Evolutionary conservation across 2,797 vertebrate species (phyloP).

Genomic region (Setipinna tenuifilis): DNA sequence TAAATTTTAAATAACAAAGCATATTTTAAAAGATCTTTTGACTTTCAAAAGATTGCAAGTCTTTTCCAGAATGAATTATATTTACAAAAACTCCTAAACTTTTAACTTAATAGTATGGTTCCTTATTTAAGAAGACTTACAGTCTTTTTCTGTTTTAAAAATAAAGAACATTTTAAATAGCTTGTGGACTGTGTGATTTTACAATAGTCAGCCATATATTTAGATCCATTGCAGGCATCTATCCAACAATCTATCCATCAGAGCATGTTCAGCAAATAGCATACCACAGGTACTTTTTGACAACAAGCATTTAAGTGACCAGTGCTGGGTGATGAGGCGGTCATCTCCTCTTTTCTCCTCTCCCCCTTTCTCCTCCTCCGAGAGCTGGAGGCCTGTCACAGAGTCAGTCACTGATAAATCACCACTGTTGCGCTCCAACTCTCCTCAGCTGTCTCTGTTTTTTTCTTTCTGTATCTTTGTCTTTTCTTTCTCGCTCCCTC

Average conservation of each 20-base stretch:
- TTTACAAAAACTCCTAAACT: too few species aligned
- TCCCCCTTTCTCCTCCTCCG: not conserved
- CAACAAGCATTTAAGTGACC: not conserved
- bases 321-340: not conserved
- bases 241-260: not conserved
- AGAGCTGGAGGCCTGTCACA: not conserved
- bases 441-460: not conserved
- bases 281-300: not conserved
- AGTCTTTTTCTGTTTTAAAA: too few species aligned
- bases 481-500: too few species aligned
- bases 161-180: too few species aligned
- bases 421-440: not conserved
- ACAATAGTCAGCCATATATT: not conserved
- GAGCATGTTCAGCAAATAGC: not conserved
- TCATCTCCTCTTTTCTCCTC: not conserved
- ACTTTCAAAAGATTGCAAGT: too few species aligned
- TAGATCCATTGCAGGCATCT: not conserved
- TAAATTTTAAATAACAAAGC: too few species aligned
- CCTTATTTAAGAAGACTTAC: too few species aligned
- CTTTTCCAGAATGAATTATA: too few species aligned
- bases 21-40: too few species aligned
- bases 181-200: too few species aligned
- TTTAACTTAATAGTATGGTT: too few species aligned
- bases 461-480: not conserved
- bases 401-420: not conserved